Evolutionary conservation across 2,888 invertebrate species (phyloP), one percentile per base, ranked within the genome.

Genomic region (Hybos culiciformis): DNA sequence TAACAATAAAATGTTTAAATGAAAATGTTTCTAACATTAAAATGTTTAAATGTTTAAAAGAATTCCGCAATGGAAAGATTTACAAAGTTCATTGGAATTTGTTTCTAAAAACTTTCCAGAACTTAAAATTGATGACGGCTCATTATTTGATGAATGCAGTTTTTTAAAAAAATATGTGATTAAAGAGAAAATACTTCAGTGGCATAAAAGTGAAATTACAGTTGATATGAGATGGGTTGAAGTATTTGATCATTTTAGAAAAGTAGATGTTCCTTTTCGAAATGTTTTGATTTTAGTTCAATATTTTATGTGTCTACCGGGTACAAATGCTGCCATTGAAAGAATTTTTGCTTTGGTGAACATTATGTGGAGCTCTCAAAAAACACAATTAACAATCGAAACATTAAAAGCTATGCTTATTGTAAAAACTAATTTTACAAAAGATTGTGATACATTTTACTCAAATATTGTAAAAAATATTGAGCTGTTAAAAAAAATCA

Each of bases 291-390:
- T 24, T 26, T 4, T 41, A 14, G 29, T 41, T 14, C 36, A 41
- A 41, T 41, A 24, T 18, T 18, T 15, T 23, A 29, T 41, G 24
- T 41, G 42, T 42, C 20, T 37, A 29, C 29, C 31, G 26, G 42
- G 29, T 19, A 43, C 43, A 14, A 43, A 43, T 39, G 39, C 34
- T 15, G 34, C 26, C 19, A 39, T 26, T 24, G 43, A 39, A 34
- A 33, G 39, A 39, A 39, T 43, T 11, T 43, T 43, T 34, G 33
- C 34, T 4, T 19, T 40, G 15, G 29, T 39, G 17, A 44, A 44
- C 29, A 29, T 37, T 29, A 29, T 40, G 15, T 39, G 39, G 39
- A 36, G 39, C 21, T 18, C 36, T 19, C 34, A 39, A 43, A 39
- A 39, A 18, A 36, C 36, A 17, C 36, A 36, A 39, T 12, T 36